A percentile compares a stretch with the other conserved stretches of the same genome.
Evolutionary conservation across 2,797 vertebrate species (phyloP).

Genomic region (Malurus leucopterus): DNA sequence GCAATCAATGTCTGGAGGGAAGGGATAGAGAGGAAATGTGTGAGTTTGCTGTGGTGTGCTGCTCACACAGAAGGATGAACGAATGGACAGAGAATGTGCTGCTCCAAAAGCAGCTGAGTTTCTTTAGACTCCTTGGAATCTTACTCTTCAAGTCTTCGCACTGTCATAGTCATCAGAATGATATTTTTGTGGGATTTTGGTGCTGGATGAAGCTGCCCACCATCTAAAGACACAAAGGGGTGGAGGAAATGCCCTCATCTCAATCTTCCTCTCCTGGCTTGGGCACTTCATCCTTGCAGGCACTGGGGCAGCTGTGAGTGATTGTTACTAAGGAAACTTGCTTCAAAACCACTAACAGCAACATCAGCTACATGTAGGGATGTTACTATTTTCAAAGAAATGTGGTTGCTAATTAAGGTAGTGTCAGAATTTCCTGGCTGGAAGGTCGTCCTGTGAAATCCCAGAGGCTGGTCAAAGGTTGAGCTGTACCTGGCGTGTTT

Average conservation of each 20-base stretch:
- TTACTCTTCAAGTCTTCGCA: not conserved
- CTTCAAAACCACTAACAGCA: not conserved
- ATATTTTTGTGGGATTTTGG: not conserved
- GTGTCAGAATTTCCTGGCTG: constrained; percentile 31
- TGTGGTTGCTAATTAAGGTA: constrained; percentile 2
- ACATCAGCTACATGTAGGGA: not conserved
- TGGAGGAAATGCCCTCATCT: not conserved
- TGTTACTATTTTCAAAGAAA: constrained; percentile 16
- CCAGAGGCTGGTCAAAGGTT: not conserved
- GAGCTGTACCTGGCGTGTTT: not conserved
- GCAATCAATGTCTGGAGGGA: not conserved
- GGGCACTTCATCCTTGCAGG: not conserved
- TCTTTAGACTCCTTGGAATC: not conserved
- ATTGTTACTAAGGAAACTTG: not conserved
- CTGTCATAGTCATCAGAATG: not conserved
- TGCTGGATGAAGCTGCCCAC: not conserved
- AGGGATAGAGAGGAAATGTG: not conserved
- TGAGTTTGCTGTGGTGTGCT: not conserved
- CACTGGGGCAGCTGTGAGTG: not conserved
- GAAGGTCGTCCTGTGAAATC: not conserved
- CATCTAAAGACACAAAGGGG: not conserved
- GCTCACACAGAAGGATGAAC: not conserved
- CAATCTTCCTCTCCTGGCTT: not conserved
- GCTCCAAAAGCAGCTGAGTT: not conserved
- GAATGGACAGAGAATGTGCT: fast-evolving